A percentile compares a stretch with the other conserved stretches of the same genome.
phyloP scores from a whole-genome alignment of 2,797 vertebrate genomes.

The Oreochromis grahami region DNA sequence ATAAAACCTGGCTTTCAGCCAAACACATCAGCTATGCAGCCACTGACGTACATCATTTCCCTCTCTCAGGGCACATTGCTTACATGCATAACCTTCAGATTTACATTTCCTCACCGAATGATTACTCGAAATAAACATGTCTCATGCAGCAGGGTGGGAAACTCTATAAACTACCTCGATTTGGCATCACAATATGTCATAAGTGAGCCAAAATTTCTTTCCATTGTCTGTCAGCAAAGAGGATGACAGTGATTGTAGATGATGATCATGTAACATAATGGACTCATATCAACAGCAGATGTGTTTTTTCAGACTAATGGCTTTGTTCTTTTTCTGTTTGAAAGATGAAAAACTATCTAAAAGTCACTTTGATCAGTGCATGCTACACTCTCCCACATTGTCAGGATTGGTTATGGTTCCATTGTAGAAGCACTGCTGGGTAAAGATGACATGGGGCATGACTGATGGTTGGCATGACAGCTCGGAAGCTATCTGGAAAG shows the following conservation, averaged over 20 bases:
- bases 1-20: background rate
- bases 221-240: background rate
- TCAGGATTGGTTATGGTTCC: background rate
- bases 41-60: background rate
- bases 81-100: background rate
- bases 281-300: background rate
- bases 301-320: background rate
- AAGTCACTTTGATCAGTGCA: background rate
- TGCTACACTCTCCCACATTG: background rate
- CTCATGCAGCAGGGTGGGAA: background rate
- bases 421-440: background rate
- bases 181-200: background rate
- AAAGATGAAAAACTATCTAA: background rate
- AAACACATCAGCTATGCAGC: background rate
- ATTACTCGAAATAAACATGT: background rate
- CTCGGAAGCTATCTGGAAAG: conserved; percentile 7
- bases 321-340: background rate
- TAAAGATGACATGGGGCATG: background rate
- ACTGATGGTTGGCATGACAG: background rate
- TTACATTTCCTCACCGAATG: background rate
- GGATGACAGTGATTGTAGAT: background rate
- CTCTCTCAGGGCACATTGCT: background rate
- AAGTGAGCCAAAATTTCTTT: background rate
- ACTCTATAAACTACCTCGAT: background rate
- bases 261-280: conserved; percentile 9